phyloP scores from a whole-genome alignment of 2,113 vertebrate genomes.

The Dicrurus megarhynchus region DNA sequence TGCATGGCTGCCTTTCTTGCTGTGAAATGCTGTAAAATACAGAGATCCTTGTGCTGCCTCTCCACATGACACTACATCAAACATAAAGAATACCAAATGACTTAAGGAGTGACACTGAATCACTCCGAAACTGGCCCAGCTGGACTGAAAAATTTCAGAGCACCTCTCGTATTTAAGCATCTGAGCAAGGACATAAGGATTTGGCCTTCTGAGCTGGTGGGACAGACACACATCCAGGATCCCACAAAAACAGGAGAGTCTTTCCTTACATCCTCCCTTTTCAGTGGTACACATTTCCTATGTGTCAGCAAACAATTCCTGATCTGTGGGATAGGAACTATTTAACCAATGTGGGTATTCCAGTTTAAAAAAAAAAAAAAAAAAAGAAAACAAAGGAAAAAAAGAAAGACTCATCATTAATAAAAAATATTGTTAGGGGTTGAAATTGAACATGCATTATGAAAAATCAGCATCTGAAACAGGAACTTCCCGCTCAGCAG shows the following conservation, averaged over 20 bases:
- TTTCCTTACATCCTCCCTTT: background rate
- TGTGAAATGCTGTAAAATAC: background rate
- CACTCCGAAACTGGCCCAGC: background rate
- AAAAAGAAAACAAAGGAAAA: too few species aligned
- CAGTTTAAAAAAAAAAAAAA: background rate
- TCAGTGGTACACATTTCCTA: background rate
- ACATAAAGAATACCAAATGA: background rate
- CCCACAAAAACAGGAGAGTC: background rate
- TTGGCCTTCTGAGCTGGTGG: background rate
- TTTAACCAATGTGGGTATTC: background rate
- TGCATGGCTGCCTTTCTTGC: background rate
- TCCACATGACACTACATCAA: background rate
- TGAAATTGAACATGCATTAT: background rate
- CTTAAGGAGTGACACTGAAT: background rate
- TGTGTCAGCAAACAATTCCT: background rate
- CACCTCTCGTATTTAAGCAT: background rate
- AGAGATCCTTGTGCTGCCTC: background rate
- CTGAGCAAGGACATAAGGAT: background rate
- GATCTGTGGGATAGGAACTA: background rate
- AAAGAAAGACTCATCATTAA: background rate
- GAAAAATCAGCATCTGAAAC: background rate
- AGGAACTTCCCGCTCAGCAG: background rate
- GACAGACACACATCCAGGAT: background rate
- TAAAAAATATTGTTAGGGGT: background rate
- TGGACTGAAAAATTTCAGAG: background rate